These are phyloP conservation scores for Chelidonichthys spinosus DNA, from an alignment of 2,797 vertebrate species.

Conservation along the genomic window DNA sequence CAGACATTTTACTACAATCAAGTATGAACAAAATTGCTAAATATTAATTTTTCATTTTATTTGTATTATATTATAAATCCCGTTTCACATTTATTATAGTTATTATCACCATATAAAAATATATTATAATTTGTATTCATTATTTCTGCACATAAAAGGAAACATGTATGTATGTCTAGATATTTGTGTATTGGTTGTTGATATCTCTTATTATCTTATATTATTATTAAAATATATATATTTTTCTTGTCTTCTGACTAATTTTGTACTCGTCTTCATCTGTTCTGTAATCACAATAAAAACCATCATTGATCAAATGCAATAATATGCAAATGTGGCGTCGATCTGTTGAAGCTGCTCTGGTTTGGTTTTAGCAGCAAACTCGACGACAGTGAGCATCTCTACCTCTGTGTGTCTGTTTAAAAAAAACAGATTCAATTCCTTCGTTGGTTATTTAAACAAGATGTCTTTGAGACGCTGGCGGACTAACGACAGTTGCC, in stretches of 20 bases:
- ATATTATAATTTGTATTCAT: too few species aligned
- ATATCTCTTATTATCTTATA: too few species aligned
- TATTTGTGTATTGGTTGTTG: too few species aligned
- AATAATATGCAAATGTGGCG: neutral
- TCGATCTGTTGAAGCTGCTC: conserved; percentile 9
- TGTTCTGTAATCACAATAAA: neutral
- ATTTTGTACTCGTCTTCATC: too few species aligned
- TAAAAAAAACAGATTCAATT: conserved; percentile 19
- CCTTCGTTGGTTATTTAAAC: conserved; percentile 36
- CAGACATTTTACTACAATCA: neutral
- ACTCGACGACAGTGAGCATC: neutral
- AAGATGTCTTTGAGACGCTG: conserved; percentile 39
- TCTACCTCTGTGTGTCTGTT: neutral
- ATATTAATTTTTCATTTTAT: too few species aligned
- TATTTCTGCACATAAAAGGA: too few species aligned
- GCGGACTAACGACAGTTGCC: conserved; percentile 23
- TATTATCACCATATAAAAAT: too few species aligned
- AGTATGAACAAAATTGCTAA: neutral
- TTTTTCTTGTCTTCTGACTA: too few species aligned
- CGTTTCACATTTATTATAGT: too few species aligned
- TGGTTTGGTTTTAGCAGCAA: neutral
- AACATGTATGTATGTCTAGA: too few species aligned
- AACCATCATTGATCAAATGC: neutral
- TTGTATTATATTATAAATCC: too few species aligned
- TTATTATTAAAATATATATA: too few species aligned